Evolutionary conservation across 2,888 invertebrate genomes (phyloP).

Genomic region (Serrognathus titanus): DNA sequence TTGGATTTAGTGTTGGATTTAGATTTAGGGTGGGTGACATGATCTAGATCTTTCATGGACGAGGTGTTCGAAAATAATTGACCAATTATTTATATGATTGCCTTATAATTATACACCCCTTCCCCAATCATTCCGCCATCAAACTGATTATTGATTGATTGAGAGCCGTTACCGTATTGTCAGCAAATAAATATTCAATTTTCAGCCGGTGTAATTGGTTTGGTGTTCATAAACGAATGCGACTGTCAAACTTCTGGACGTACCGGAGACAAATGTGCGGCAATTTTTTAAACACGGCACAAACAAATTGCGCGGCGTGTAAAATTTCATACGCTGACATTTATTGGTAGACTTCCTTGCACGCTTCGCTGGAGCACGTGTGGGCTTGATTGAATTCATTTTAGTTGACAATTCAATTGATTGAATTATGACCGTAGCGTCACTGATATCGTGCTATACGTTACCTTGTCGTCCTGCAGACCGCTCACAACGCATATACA

Average conservation of each 20-base stretch:
- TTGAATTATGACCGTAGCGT: conserved; percentile 12
- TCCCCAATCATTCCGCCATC: no score
- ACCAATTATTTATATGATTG: conserved; percentile 1
- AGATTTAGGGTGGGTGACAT: conserved; percentile 19
- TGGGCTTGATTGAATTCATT: conserved; percentile 13
- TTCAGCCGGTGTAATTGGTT: neutral
- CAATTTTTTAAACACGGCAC: no score
- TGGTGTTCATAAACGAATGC: no score
- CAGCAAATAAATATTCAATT: no score
- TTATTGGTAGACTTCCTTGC: conserved; percentile 2
- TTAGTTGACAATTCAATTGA: conserved; percentile 15
- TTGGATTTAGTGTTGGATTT: conserved; percentile 16
- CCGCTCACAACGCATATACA: neutral
- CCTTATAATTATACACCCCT: no score
- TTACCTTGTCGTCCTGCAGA: neutral
- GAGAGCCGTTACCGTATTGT: no score
- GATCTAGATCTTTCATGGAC: conserved; percentile 5
- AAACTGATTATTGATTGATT: no score
- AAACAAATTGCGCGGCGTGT: no score
- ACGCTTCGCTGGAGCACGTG: conserved; percentile 11
- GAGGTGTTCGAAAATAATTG: conserved; percentile 12
- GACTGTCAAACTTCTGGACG: no score
- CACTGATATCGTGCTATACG: neutral
- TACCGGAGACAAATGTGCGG: no score
- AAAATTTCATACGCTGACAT: no score